Evolutionary conservation across 2,797 vertebrate genomes (phyloP).

Genomic region (Syngnathus rostellatus): DNA sequence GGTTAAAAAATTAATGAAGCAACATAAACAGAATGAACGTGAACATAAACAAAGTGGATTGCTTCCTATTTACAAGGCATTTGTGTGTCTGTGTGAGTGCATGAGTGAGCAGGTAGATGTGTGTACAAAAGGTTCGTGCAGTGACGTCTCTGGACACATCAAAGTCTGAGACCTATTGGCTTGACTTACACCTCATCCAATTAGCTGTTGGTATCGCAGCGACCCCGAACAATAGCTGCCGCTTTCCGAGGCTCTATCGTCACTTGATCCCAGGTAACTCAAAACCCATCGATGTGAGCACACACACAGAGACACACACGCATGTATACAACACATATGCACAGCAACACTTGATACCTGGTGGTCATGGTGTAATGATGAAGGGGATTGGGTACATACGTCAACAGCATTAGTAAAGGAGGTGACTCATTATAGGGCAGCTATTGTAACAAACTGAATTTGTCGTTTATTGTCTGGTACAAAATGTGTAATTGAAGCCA

Average conservation of each 20-base stretch:
- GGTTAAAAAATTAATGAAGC: constrained; percentile 80
- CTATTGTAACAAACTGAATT: constrained; percentile 73
- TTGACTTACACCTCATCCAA: constrained; percentile 95
- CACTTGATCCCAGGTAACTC: constrained; percentile 83
- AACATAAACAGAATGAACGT: constrained; percentile 66
- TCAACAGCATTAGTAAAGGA: constrained; percentile 59
- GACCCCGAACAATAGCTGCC: constrained; percentile 73
- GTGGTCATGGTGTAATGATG: constrained; percentile 41
- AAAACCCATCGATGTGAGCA: constrained; percentile 43
- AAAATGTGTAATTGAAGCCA: constrained; percentile 87
- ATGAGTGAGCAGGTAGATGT: constrained; percentile 55
- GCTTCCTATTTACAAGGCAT: constrained; percentile 45
- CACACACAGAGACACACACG: constrained; percentile 13
- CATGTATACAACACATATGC: neutral
- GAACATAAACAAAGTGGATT: constrained; percentile 69
- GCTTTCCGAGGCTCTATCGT: constrained; percentile 68
- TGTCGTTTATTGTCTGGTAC: constrained; percentile 81
- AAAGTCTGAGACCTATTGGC: constrained; percentile 80
- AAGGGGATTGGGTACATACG: constrained; percentile 43
- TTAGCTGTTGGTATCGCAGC: constrained; percentile 85
- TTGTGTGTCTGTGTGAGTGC: constrained; percentile 45
- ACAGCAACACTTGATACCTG: constrained; percentile 46
- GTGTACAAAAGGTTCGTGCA: constrained; percentile 66
- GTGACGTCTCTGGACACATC: constrained; percentile 67
- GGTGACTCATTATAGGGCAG: constrained; percentile 60